phyloP scores from a whole-genome alignment of 2,797 vertebrate genomes.

The Neostethus bicornis region DNA sequence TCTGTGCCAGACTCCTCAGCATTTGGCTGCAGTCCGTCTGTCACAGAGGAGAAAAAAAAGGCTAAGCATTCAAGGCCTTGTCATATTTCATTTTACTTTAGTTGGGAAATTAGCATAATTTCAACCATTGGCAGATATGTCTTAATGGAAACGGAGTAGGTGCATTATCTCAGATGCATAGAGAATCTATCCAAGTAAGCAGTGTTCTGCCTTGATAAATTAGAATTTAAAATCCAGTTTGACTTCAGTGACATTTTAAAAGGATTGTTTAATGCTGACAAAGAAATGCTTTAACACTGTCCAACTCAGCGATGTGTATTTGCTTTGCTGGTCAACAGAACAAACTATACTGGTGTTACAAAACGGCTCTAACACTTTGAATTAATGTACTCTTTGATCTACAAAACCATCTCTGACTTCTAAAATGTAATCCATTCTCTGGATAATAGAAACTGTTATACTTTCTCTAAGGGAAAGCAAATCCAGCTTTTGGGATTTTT shows the following conservation, averaged over 20 bases:
- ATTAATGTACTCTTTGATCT: not conserved
- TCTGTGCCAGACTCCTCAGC: conserved; percentile 69
- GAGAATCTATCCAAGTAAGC: not conserved
- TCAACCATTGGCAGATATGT: conserved; percentile 9
- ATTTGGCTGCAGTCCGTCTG: conserved; percentile 63
- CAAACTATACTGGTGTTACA: not conserved
- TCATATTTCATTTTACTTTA: conserved; percentile 41
- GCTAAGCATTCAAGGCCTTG: conserved; percentile 37
- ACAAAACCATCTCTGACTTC: not conserved
- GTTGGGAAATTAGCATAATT: conserved; percentile 35
- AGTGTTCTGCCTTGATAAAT: not conserved
- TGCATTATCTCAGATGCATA: conserved; percentile 1
- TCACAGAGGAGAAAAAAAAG: conserved; percentile 42
- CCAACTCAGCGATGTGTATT: not conserved
- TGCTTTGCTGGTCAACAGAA: not conserved
- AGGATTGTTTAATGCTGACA: not conserved
- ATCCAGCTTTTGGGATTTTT: not conserved
- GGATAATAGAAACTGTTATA: not conserved
- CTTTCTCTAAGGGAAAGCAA: too few relatives aligned
- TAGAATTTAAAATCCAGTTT: not conserved
- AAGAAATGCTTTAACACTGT: not conserved
- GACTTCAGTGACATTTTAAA: not conserved
- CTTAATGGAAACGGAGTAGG: conserved; percentile 3
- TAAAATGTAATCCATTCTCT: not conserved
- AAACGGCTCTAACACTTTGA: not conserved